A percentile compares a stretch with the other conserved stretches of the same genome.
These are phyloP conservation scores for Phengaris alcon DNA, from an alignment of 2,888 invertebrate genomes.

Conservation along the genomic window DNA sequence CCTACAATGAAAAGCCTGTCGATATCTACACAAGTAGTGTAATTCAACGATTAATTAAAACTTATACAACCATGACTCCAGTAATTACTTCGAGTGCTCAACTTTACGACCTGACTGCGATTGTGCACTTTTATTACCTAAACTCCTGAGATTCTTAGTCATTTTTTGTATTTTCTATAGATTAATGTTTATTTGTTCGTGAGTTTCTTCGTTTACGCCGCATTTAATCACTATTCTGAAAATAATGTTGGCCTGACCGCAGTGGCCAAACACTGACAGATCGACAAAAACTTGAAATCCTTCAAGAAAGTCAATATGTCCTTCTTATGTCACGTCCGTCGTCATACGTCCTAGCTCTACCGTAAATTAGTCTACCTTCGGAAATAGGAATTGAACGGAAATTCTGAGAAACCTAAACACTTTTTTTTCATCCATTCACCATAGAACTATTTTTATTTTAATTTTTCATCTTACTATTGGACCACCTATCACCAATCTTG, in stretches of 20 bases:
- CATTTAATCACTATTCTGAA: not conserved
- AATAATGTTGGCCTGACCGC: not conserved
- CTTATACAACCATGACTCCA: slow-evolving; percentile 69
- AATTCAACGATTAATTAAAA: slow-evolving; percentile 78
- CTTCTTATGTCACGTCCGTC: too few species aligned
- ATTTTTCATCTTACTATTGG: slow-evolving; percentile 31
- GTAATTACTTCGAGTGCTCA: slow-evolving; percentile 56
- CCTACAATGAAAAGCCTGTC: slow-evolving; percentile 49
- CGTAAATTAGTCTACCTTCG: too few species aligned
- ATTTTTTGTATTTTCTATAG: not conserved
- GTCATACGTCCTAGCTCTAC: too few species aligned
- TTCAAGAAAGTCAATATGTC: too few species aligned
- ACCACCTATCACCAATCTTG: slow-evolving; percentile 30
- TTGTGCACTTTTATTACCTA: slow-evolving; percentile 57
- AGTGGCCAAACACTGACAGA: too few species aligned
- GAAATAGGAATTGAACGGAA: too few species aligned
- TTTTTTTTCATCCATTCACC: too few species aligned
- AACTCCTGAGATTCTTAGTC: slow-evolving; percentile 36
- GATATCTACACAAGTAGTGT: slow-evolving; percentile 61
- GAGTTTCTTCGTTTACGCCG: not conserved
- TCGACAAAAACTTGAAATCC: too few species aligned
- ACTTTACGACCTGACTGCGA: slow-evolving; percentile 49
- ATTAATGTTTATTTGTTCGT: not conserved
- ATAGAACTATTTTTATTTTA: slow-evolving; percentile 28
- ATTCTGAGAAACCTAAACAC: too few species aligned